These are phyloP conservation scores for Melanotaenia maccullochi DNA, from an alignment of 2,797 vertebrate genomes.

Conservation along the genomic window DNA sequence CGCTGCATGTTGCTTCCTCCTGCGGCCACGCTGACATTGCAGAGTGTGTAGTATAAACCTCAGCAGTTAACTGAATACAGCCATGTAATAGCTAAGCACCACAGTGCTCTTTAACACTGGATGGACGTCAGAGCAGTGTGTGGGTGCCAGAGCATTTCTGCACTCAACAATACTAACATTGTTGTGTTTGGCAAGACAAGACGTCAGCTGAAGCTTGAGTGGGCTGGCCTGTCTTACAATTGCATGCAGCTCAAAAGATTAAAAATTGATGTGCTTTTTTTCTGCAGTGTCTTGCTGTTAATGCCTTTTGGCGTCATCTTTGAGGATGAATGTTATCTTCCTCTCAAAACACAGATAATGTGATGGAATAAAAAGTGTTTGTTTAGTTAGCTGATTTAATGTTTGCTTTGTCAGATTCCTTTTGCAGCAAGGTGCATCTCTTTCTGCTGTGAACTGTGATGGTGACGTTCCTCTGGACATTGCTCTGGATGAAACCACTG, in stretches of 20 bases:
- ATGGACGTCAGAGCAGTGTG: constrained; percentile 28
- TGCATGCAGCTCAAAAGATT: constrained; percentile 18
- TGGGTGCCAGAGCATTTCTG: constrained; percentile 61
- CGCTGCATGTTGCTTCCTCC: constrained; percentile 91
- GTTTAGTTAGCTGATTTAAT: neutral
- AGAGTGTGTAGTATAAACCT: constrained; percentile 81
- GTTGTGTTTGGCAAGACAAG: constrained; percentile 64
- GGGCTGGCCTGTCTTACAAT: constrained; percentile 37
- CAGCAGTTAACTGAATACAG: constrained; percentile 13
- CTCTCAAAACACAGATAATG: constrained; percentile 11
- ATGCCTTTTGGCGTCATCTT: neutral
- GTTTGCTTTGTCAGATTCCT: constrained; percentile 83
- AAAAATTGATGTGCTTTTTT: constrained; percentile 17
- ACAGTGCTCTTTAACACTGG: constrained; percentile 20
- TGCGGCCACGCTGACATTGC: constrained; percentile 90
- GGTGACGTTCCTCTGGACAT: constrained; percentile 92
- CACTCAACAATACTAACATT: constrained; percentile 72
- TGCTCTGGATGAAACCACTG: constrained; percentile 89
- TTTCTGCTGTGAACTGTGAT: constrained; percentile 91
- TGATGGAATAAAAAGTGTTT: neutral
- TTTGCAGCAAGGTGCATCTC: constrained; percentile 84
- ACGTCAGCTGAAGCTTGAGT: constrained; percentile 46
- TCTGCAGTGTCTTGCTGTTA: neutral
- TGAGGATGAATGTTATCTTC: neutral
- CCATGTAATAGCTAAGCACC: constrained; percentile 26